Evolutionary conservation across 2,113 vertebrate genomes (phyloP), one percentile per base, ranked within the genome.

Genomic region (Pelmatolapia mariae): DNA sequence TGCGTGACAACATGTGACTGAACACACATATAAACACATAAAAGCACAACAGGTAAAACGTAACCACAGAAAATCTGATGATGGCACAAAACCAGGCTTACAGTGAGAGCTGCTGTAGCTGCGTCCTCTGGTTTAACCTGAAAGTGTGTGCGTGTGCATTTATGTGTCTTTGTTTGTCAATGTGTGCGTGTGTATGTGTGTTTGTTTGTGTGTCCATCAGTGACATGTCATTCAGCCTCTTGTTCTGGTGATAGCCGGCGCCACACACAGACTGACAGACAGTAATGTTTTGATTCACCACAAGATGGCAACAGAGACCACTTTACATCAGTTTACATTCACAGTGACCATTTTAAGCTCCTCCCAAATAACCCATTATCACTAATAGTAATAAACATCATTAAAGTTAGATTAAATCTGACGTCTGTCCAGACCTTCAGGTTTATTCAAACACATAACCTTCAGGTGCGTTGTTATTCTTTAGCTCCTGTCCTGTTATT

Each of bases 171-270:
- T 24, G 50, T 40, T 40, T 68, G 19, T 80, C 63, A 29, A 57
- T 81, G 52, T 57, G 29, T 66, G 73, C 45, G 71, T 68, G 36
- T 78, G 78, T 26, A 15, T 47, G 33, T 63, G 26, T 66, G 6
- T 56, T 54, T 29, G 83, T 56, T 61, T 81, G 87, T 80, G 68
- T 82, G 43, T 82, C 68, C 53, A n/a, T 93, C 89, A 92, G n/a
- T 71, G 66, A 89, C 91, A 91, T 86, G 87, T 90, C 90, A 5
- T 79, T 45, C 16, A 92, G 86, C 87, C 91, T 90, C 93, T 92
- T 91, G 87, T 90, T 26, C 54, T 52, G 16, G 11, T 87, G 93
- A 94, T 94, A 94, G 90, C 52, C 33, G 91, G 88, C 91, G 91
- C 90, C 93, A 91, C 88, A 87, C 82, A 45, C 19, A 82, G 54